phyloP scores from a whole-genome alignment of 2,113 vertebrate species.

The Tragulus kanchil region DNA sequence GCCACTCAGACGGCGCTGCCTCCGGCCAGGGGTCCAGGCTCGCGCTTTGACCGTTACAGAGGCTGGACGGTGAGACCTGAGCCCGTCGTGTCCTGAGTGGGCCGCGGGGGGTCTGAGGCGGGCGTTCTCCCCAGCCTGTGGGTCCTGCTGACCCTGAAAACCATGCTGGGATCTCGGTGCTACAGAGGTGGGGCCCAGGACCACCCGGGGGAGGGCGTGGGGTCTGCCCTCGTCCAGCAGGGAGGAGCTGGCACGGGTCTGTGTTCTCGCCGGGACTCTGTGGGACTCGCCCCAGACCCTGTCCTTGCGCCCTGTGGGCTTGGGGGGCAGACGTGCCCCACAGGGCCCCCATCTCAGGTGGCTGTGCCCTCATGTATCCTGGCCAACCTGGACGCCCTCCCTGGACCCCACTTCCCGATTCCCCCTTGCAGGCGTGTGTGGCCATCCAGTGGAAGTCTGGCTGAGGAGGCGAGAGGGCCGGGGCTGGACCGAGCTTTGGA shows the following conservation, averaged over 20 bases:
- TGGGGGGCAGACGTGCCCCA: neutral
- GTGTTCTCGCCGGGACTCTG: rapidly evolving
- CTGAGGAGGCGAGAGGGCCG: neutral
- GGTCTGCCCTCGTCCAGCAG: rapidly evolving
- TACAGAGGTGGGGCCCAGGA: neutral
- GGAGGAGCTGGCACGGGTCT: neutral
- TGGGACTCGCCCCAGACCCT: neutral
- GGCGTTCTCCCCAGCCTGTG: rapidly evolving
- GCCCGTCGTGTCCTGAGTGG: neutral
- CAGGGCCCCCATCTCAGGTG: no score
- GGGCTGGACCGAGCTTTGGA: neutral
- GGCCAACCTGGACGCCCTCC: neutral
- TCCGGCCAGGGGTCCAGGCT: no score
- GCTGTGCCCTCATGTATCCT: rapidly evolving
- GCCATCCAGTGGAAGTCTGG: neutral
- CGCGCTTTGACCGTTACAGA: rapidly evolving
- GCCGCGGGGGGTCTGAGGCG: rapidly evolving
- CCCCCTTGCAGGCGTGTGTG: neutral
- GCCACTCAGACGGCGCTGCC: rapidly evolving
- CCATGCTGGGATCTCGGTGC: no score
- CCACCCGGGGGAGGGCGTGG: neutral
- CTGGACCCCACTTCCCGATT: no score
- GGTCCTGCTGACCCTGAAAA: neutral
- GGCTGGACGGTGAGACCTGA: rapidly evolving
- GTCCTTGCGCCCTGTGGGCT: neutral